Base-by-base conservation (phyloP, 2,888 invertebrate genomes). In the Geotrupes spiniger region DNA sequence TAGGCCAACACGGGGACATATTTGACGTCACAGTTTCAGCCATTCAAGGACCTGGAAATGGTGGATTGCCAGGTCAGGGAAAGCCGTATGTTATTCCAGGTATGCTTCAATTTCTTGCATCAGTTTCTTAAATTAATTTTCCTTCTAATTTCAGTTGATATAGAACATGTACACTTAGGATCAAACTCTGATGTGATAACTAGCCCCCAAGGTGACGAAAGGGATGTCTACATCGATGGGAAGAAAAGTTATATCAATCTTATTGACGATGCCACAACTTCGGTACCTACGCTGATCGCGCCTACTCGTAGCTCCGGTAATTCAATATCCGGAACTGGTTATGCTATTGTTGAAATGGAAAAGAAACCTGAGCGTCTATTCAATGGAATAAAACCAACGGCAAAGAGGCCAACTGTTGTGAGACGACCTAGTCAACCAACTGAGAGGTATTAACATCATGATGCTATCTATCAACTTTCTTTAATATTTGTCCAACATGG, bases 221-320 rank as follows among this genome's bases (percentile, higher is more conserved):
- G 91, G 16, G 92, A 90, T 72, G 93, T 93, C 10, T 92, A 91
- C 15, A 93, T 93, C 48, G 92, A 93, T 66, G 93, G 93, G 27
- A 90, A 92, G 74, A 78, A 91, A 62, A 92, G 92, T 0, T 92
- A 92, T 67, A 79, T 93, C 59, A 90, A 91, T 74, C 76, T 92
- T 31, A 89, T 92, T 68, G 89, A 87, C 52, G 84, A 82, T 6
- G 68, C 72, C 1, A 73, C 80, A 16, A 72, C 75, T 4, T 70
- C 73, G 4, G 28, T 69, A 58, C 3, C 64, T 62, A 17, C 46
- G n/a, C 16, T 17, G 9, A 41, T 41, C 2, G 38, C 66, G 37
- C 62, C 69, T 0, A 39, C 42, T 8, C 39, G 26, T 29, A 43
- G 48, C 25, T 51, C 54, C 2, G 51, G 49, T 9, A 65, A 69